Evolutionary conservation across 2,797 vertebrate genomes (phyloP).

Genomic region (Lycodopsis pacificus): DNA sequence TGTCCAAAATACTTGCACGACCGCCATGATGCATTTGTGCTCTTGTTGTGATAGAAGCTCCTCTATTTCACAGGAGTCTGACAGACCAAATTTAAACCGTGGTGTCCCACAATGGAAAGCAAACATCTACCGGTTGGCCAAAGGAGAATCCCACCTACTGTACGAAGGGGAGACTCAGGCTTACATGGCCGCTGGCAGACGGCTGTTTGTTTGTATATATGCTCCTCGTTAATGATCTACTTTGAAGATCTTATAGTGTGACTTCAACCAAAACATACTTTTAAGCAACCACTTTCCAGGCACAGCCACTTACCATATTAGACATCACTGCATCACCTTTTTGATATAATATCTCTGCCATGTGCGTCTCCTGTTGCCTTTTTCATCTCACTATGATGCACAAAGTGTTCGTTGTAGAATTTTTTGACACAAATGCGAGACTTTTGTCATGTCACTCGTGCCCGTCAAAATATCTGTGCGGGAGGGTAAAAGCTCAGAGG

Average conservation of each 20-base stretch:
- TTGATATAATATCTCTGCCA: not conserved
- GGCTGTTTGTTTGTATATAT: constrained; percentile 16
- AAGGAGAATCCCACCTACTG: constrained; percentile 66
- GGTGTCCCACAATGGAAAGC: constrained; percentile 74
- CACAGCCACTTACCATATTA: not conserved
- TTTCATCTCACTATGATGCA: not conserved
- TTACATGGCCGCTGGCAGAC: constrained; percentile 13
- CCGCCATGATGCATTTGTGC: constrained; percentile 53
- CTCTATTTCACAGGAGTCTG: constrained; percentile 62
- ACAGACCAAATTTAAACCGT: constrained; percentile 71
- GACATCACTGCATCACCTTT: not conserved
- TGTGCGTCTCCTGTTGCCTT: not conserved
- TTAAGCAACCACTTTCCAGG: not conserved
- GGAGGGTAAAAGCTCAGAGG: not conserved
- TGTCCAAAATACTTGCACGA: constrained; percentile 54
- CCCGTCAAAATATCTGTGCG: not conserved
- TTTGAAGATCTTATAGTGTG: not conserved
- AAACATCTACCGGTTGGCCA: constrained; percentile 58
- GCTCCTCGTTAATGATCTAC: constrained; percentile 11
- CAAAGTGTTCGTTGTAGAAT: not conserved
- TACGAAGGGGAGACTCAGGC: constrained; percentile 6
- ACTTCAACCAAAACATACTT: not conserved
- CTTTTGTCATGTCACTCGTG: not conserved
- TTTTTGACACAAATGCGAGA: not conserved
- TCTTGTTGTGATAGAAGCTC: constrained; percentile 64